These are phyloP conservation scores for Lynx canadensis DNA, from an alignment of 2,113 vertebrate genomes.

Conservation along the genomic window DNA sequence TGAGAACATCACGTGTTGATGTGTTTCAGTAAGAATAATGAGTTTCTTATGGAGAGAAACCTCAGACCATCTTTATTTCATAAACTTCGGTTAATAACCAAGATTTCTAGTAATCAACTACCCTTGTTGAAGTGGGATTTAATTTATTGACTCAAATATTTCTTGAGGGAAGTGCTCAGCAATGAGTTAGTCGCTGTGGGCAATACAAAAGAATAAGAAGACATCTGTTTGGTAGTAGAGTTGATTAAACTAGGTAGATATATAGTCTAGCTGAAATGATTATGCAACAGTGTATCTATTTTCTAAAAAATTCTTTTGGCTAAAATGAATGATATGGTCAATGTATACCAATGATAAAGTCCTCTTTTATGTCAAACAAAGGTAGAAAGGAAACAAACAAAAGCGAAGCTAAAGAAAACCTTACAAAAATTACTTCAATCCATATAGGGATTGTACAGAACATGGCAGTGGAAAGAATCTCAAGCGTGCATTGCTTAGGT, in stretches of 20 bases:
- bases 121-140: not conserved
- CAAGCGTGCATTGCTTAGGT: not conserved
- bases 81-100: slow-evolving; percentile 6
- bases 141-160: slow-evolving; percentile 29
- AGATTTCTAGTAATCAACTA: slow-evolving; percentile 5
- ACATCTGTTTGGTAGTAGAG: not conserved
- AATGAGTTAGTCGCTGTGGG: not conserved
- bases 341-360: not conserved
- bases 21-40: slow-evolving; percentile 27
- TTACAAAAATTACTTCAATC: not conserved
- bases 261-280: slow-evolving; percentile 27
- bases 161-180: slow-evolving; percentile 23
- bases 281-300: not conserved
- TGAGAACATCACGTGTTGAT: not conserved
- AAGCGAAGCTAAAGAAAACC: slow-evolving; percentile 14
- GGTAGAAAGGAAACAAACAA: not conserved
- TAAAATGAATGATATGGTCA: not conserved
- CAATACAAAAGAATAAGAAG: slow-evolving; percentile 12
- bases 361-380: slow-evolving; percentile 14
- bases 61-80: slow-evolving; percentile 29
- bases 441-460: not conserved
- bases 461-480: not conserved
- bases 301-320: not conserved
- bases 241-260: slow-evolving; percentile 17
- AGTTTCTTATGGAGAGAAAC: not conserved